Evolutionary conservation across 2,888 invertebrate genomes (phyloP).

Genomic region (Zhengitettix transpicula): DNA sequence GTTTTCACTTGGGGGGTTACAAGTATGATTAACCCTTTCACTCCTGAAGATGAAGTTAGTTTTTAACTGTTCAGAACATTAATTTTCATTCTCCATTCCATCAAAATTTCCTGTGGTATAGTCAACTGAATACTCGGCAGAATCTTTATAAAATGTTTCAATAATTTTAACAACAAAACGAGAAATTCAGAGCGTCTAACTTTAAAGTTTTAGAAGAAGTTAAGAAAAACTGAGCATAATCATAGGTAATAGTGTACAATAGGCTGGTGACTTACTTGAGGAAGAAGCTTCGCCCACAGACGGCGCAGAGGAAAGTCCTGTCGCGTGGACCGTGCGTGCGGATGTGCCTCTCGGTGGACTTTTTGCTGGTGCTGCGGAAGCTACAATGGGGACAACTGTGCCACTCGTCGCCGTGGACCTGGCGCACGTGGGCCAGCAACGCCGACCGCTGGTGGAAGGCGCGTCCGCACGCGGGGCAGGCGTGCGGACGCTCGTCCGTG

Average conservation of each 20-base stretch:
- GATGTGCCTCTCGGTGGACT: slow-evolving; percentile 5
- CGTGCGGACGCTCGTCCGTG: slow-evolving; percentile 54
- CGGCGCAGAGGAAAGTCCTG: slow-evolving; percentile 22
- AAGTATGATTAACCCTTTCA: too few relatives aligned
- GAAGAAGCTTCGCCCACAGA: slow-evolving; percentile 24
- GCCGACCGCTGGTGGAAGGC: slow-evolving; percentile 51
- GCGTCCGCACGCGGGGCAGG: slow-evolving; percentile 41
- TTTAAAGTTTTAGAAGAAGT: too few relatives aligned
- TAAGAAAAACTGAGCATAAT: too few relatives aligned
- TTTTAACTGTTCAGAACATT: too few relatives aligned
- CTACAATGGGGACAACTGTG: slow-evolving; percentile 3
- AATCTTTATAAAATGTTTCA: too few relatives aligned
- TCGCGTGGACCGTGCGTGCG: slow-evolving; percentile 12
- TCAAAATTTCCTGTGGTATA: too few relatives aligned
- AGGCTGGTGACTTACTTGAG: slow-evolving; percentile 24
- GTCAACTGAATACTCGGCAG: too few relatives aligned
- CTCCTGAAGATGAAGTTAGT: too few relatives aligned
- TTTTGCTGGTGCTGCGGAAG: slow-evolving; percentile 2
- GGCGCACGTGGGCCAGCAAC: slow-evolving; percentile 44
- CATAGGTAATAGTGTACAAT: slow-evolving; percentile 9
- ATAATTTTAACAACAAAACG: too few relatives aligned
- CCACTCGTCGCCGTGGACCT: background rate
- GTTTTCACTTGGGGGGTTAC: too few relatives aligned
- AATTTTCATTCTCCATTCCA: too few relatives aligned
- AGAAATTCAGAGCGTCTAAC: too few relatives aligned